Evolutionary conservation across 2,888 invertebrate genomes (phyloP).

Genomic region (Dione vanillae): DNA sequence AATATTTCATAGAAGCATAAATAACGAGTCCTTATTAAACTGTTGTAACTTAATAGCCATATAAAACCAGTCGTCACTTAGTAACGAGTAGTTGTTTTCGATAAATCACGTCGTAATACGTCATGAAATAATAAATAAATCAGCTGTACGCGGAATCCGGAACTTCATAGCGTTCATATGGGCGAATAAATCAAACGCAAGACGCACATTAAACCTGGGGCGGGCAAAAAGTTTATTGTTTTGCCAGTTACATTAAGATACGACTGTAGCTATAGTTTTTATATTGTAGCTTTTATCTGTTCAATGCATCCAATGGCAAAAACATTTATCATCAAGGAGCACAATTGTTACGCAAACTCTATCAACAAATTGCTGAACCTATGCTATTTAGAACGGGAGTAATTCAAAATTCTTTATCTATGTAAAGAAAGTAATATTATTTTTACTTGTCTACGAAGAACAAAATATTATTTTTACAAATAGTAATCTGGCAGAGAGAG

Average conservation of each 20-base stretch:
- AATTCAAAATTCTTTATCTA: too few relatives aligned
- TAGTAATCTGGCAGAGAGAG: too few relatives aligned
- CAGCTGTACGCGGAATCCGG: slow-evolving; percentile 35
- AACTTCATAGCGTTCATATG: slow-evolving; percentile 27
- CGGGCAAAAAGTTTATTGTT: slow-evolving; percentile 23
- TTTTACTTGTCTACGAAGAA: too few relatives aligned
- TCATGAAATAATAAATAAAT: slow-evolving; percentile 33
- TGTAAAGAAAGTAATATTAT: too few relatives aligned
- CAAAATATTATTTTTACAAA: too few relatives aligned
- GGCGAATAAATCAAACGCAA: slow-evolving; percentile 30
- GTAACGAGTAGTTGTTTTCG: slow-evolving; percentile 27
- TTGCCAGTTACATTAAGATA: slow-evolving; percentile 1
- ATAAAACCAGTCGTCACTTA: slow-evolving; percentile 25
- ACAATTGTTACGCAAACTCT: too few relatives aligned
- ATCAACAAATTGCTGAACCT: too few relatives aligned
- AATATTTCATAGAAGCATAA: not conserved
- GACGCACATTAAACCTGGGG: not conserved
- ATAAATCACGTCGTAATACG: slow-evolving; percentile 32
- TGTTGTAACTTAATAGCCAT: slow-evolving; percentile 19
- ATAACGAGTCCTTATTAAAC: slow-evolving; percentile 9
- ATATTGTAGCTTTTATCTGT: not conserved
- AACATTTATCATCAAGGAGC: too few relatives aligned
- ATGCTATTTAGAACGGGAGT: too few relatives aligned
- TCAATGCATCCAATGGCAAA: not conserved
- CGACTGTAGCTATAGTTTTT: not conserved